Evolutionary conservation across 2,888 invertebrate species (phyloP), one percentile per base, ranked within the genome.

Genomic region (Rutpela maculata): DNA sequence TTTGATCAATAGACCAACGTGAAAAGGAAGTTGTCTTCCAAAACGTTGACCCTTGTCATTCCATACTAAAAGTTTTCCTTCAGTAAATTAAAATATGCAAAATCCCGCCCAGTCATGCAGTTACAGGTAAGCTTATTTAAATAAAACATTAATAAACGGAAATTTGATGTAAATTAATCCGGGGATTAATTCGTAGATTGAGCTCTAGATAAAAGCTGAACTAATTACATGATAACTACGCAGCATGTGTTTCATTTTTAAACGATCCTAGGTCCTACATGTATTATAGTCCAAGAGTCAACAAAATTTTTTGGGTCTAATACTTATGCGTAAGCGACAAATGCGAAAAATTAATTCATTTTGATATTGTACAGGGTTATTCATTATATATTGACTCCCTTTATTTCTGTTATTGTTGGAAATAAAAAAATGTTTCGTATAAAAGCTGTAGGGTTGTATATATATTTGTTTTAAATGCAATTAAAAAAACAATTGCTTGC

Each of bases 171-270:
- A n/a, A 50, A 50, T 50, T 12, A 50, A 50, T 15, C 50, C 4
- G n/a, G 1, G 15, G n/a, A 50, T 50, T 50, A n/a, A 50, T 50
- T 6, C 15, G n/a, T n/a, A n/a, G 50, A 50, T 50, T 50, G n/a
- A 50, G n/a, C n/a, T 50, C 50, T 50, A 50, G 50, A 50, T 50
- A 50, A 50, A 50, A 50, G 12, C n/a, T 50, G 50, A 50, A 50
- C n/a, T 50, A 50, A 50, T 50, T 50, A 50, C n/a, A 50, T 50
- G 15, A 15, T 50, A 50, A 43, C n/a, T 50, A 50, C 50, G n/a
- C 5, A n/a, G 50, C 50, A 50, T 50, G 7, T 50, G 3, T 50
- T 50, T 17, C 4, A n/a, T 50, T n/a, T n/a, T 50, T 43, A 7
- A 38, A 38, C 7, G 10, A 38, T 7, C 7, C 7, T 10, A 1